Conservation (phyloP, 2,888 invertebrate genomes). For the Quadroppia sp. region DNA sequence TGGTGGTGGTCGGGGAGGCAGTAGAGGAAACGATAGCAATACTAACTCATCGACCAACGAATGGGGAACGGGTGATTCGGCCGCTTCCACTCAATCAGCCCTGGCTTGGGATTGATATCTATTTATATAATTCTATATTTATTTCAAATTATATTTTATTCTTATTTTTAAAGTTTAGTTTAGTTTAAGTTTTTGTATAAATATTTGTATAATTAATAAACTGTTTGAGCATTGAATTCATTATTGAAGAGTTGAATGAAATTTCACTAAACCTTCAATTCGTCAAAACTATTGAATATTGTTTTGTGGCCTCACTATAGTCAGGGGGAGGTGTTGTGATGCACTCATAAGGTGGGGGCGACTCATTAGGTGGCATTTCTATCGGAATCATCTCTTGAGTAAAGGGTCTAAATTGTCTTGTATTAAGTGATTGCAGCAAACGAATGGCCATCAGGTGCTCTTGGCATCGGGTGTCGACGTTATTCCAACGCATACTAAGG, state of each 20-base stretch:
- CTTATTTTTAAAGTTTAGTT: neutral
- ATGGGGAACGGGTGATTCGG: neutral
- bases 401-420: neutral
- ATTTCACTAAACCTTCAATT: too few species aligned
- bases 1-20: neutral
- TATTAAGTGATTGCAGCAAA: neutral
- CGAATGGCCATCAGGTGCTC: neutral
- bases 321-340: slow-evolving; percentile 11
- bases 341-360: slow-evolving; percentile 13
- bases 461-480: neutral
- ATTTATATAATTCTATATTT: neutral
- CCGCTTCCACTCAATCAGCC: neutral
- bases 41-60: neutral
- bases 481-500: neutral
- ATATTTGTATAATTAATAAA: neutral
- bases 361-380: neutral
- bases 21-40: neutral
- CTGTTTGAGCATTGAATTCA: neutral
- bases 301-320: neutral
- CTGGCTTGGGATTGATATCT: neutral
- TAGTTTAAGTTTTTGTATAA: neutral
- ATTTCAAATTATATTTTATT: neutral
- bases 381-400: slow-evolving; percentile 2
- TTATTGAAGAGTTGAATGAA: neutral
- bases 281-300: too few species aligned